A percentile compares a stretch with the other conserved stretches of the same genome.
phyloP scores from a whole-genome alignment of 2,797 vertebrate genomes.

The Chaetodon trifasciatus region DNA sequence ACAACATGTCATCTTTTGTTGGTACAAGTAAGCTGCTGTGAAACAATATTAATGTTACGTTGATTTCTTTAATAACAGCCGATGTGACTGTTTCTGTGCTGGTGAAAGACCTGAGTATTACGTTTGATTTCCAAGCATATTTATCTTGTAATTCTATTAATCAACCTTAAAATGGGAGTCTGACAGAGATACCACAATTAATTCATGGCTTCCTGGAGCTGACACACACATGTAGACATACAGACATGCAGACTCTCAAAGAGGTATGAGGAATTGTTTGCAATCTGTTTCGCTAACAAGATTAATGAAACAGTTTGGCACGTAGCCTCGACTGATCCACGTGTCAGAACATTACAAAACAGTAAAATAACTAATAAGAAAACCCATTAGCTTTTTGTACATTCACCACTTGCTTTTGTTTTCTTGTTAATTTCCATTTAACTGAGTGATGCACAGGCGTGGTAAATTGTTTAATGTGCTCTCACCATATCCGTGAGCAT shows the following conservation, averaged over 20 bases:
- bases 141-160: slow-evolving; percentile 74
- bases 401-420: slow-evolving; percentile 63
- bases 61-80: slow-evolving; percentile 33
- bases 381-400: slow-evolving; percentile 63
- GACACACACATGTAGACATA: slow-evolving; percentile 32
- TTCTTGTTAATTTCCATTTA: slow-evolving; percentile 71
- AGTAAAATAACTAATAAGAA: slow-evolving; percentile 70
- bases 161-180: slow-evolving; percentile 52
- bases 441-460: slow-evolving; percentile 72
- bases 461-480: slow-evolving; percentile 81
- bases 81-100: slow-evolving; percentile 4
- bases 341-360: slow-evolving; percentile 63
- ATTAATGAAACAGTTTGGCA: slow-evolving; percentile 77
- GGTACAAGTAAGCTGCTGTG: slow-evolving; percentile 39
- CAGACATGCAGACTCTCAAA: slow-evolving; percentile 36
- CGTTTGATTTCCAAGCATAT: slow-evolving; percentile 61
- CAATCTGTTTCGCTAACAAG: slow-evolving; percentile 68
- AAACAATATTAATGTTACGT: slow-evolving; percentile 27
- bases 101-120: slow-evolving; percentile 44
- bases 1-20: slow-evolving; percentile 31
- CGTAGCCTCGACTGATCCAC: slow-evolving; percentile 64
- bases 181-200: slow-evolving; percentile 57
- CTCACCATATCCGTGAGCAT: slow-evolving; percentile 74
- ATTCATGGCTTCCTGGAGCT: slow-evolving; percentile 44
- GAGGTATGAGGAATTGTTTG: slow-evolving; percentile 51